Base-by-base conservation (phyloP, 2,888 invertebrate species). In the Euspilapteryx auroguttella region DNA sequence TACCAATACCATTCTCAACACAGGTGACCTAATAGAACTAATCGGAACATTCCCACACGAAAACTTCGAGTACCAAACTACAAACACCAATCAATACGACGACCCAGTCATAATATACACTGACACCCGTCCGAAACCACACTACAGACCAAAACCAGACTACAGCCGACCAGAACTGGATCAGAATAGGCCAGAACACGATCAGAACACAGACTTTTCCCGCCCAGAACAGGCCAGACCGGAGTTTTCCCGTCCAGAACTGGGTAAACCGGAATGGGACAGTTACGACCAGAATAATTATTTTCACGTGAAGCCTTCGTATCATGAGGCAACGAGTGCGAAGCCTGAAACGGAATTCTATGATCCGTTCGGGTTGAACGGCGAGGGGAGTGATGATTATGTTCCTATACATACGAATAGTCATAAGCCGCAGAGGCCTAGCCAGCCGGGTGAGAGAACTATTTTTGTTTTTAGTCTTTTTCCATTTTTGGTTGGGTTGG, bases 11-110 rank as follows among this genome's bases (percentile, higher is more conserved):
- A n/a, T n/a, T n/a, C n/a, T n/a, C n/a, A n/a, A 42, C 46, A 61
- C 77, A 77, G 77, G 77, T 69, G 77, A 77, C 37, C 53, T 76
- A 26, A 73, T 77, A 29, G 66, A 77, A 55, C 53, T 77, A 35
- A 75, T 77, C 48, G 77, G 77, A 4, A 44, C 73, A 45, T 73
- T 77, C 34, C 77, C 77, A 30, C 66, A 73, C 44, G 73, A 75
- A 45, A 64, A 51, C 44, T 75, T 61, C 47, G 65, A 65, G 32
- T 66, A 68, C 35, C 64, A 62, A 45, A 45, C 33, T 2, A 25
- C 47, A 33, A 65, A 61, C 49, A 69, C 66, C 27, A 69, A 68
- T 37, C 65, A 73, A 41, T 75, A 57, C 42, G 75, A 75, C 28
- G 76, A 73, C 23, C 77, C 77, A 2, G 59, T 66, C 33, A 63